Percentiles rank a stretch among this genome's conserved stretches.
These are phyloP conservation scores for Pseudomyrmex concolor DNA, from an alignment of 1,140 invertebrate genomes.

Conservation along the genomic window DNA sequence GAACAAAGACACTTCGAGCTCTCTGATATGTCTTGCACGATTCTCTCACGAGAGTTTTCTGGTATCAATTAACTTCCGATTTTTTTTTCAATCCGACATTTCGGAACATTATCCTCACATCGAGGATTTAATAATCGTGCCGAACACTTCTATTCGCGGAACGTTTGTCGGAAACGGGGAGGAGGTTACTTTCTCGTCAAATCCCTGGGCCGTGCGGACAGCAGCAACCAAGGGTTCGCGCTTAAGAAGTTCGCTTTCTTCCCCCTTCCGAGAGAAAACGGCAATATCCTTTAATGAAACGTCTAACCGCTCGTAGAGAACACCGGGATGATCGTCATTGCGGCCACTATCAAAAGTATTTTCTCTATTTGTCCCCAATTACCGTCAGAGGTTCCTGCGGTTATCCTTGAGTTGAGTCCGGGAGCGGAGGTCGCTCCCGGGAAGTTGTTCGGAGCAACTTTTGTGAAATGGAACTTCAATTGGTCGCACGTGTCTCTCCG, in stretches of 20 bases:
- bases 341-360: slow-evolving; percentile 61
- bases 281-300: slow-evolving; percentile 77
- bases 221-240: slow-evolving; percentile 11
- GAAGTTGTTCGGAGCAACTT: slow-evolving; percentile 60
- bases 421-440: slow-evolving; percentile 47
- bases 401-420: slow-evolving; percentile 45
- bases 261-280: slow-evolving; percentile 22
- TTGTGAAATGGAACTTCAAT: slow-evolving; percentile 68
- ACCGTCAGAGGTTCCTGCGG: slow-evolving; percentile 60
- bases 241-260: slow-evolving; percentile 41
- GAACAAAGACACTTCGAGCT: not conserved
- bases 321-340: slow-evolving; percentile 46
- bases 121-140: slow-evolving; percentile 64
- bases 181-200: slow-evolving; percentile 36
- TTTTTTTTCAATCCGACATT: not conserved
- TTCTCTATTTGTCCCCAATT: slow-evolving; percentile 78
- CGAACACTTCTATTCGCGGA: slow-evolving; percentile 21
- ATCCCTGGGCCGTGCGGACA: not conserved
- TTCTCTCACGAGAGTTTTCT: not conserved
- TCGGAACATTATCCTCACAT: slow-evolving; percentile 1
- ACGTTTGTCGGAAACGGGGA: not conserved
- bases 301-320: slow-evolving; percentile 58
- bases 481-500: slow-evolving; percentile 48
- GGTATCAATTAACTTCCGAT: slow-evolving; percentile 28
- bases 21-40: no score